These are phyloP conservation scores for Ophion slaviceki DNA, from an alignment of 2,888 invertebrate genomes.

Conservation along the genomic window DNA sequence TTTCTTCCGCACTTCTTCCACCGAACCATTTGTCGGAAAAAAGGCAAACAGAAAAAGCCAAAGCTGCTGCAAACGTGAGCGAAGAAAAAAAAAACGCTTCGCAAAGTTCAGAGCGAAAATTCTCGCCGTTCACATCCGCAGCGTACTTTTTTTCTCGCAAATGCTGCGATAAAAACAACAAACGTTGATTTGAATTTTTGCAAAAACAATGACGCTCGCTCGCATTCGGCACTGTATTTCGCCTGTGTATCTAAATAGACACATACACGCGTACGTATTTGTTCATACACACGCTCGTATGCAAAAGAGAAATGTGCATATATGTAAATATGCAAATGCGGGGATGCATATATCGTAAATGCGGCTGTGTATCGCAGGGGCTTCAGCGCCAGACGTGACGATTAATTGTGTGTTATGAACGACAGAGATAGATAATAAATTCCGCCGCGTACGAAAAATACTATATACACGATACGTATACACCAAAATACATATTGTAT, in stretches of 20 bases:
- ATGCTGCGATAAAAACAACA: slow-evolving; percentile 14
- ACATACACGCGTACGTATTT: background rate
- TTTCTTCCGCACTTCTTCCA: background rate
- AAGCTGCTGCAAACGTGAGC: background rate
- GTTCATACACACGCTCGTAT: background rate
- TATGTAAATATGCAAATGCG: background rate
- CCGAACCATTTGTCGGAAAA: background rate
- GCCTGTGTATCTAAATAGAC: background rate
- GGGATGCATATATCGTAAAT: slow-evolving; percentile 7
- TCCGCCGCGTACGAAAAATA: slow-evolving; percentile 31
- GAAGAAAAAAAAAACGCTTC: background rate
- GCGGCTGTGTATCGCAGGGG: slow-evolving; percentile 28
- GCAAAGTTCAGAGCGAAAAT: background rate
- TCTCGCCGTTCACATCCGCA: slow-evolving; percentile 5
- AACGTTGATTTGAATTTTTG: slow-evolving; percentile 41
- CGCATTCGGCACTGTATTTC: slow-evolving; percentile 22
- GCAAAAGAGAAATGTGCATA: background rate
- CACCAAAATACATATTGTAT: background rate
- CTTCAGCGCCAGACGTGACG: slow-evolving; percentile 47
- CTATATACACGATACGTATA: slow-evolving; percentile 12
- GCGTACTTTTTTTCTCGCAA: slow-evolving; percentile 7
- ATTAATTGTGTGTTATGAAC: slow-evolving; percentile 52
- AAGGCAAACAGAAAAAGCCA: background rate
- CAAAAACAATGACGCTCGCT: slow-evolving; percentile 57
- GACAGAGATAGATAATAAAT: slow-evolving; percentile 38